Evolutionary conservation across 2,113 vertebrate genomes (phyloP).

Genomic region (Aviceda subcristata): DNA sequence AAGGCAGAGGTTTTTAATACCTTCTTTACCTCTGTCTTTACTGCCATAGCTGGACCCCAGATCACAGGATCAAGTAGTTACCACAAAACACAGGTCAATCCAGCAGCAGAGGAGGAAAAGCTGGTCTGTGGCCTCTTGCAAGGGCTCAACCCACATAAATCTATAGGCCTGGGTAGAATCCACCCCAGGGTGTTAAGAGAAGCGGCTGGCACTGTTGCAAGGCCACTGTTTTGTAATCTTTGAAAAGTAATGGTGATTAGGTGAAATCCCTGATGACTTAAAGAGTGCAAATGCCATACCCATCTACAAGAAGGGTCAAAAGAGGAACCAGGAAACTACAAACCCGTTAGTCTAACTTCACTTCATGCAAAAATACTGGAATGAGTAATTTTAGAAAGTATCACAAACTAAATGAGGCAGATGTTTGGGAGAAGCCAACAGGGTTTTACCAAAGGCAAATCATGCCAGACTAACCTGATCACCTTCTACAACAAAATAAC

Average conservation of each 20-base stretch:
- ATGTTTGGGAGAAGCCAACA: neutral
- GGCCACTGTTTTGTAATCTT: neutral
- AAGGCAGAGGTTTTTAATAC: neutral
- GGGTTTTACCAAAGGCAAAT: neutral
- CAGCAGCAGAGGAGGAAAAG: neutral
- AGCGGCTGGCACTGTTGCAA: neutral
- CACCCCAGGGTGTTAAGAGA: neutral
- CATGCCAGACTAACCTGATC: neutral
- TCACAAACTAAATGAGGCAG: neutral
- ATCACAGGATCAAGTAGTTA: neutral
- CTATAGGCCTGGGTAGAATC: neutral
- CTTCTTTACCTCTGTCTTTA: neutral
- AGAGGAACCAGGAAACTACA: neutral
- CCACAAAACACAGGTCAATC: neutral
- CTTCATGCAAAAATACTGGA: neutral
- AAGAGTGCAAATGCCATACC: neutral
- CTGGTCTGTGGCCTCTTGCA: neutral
- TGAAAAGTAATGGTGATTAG: neutral
- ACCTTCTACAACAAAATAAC: neutral
- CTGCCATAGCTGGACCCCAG: rapidly evolving
- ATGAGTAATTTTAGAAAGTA: neutral
- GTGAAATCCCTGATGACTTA: neutral
- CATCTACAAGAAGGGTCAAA: neutral
- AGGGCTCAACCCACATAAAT: neutral
- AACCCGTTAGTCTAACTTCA: neutral